Evolutionary conservation across 2,113 vertebrate species (phyloP), one percentile per base, ranked within the genome.

Genomic region (Antigone vipio): DNA sequence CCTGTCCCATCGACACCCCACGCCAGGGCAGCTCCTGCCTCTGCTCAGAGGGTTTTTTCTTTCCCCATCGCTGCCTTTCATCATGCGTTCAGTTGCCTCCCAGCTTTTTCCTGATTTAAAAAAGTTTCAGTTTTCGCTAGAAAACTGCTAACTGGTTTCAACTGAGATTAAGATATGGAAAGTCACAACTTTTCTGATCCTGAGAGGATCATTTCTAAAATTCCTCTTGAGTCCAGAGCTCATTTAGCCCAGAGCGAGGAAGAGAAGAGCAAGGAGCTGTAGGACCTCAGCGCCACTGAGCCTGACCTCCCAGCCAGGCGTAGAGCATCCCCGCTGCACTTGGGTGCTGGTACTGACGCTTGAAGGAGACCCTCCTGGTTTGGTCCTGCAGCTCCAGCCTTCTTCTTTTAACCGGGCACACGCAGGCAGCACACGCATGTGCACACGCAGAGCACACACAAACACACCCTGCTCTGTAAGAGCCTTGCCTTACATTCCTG

Each of bases 11-110:
- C 6, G 4, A 16, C 53, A 47, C 1, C 44, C 44, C 49, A 19
- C 11, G 8, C 38, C 26, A 14, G 0, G 2, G n/a, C 66, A 89
- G 24, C 52, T 16, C 32, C 76, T 8, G 5, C 9, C 50, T 10
- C 62, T n/a, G 24, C 56, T 79, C 7, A 0, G 1, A 1, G 3
- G 49, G 11, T 3, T 9, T 7, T 58, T 34, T n/a, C 22, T 38
- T n/a, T 17, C 52, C 62, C 26, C 44, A 11, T 8, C 2, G 0
- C 5, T 34, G 55, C 69, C 69, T 88, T 55, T 64, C 60, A 14
- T 24, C 59, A 5, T 2, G 15, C 2, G 1, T 24, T 52, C 59
- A 10, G 22, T 20, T 47, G n/a, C 26, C 55, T 42, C 74, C 11
- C 14, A 69, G 34, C 8, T 66, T 47, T 21, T 56, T 60, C 40